Conservation (phyloP, 2,888 invertebrate species). For the Pyralis farinalis region DNA sequence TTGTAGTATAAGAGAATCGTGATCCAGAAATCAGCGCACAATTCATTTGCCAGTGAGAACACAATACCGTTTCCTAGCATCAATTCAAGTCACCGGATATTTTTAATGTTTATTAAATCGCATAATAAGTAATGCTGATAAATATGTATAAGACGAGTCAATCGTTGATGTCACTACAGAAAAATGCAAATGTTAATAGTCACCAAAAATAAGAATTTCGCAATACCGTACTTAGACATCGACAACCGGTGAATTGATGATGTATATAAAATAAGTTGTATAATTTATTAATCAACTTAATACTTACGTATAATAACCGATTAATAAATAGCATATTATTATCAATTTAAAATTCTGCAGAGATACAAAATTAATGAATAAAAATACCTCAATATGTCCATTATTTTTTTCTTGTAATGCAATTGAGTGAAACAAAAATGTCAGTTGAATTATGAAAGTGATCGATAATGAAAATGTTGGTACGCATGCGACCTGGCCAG, state of each 20-base stretch:
- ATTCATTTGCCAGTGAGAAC: conserved; percentile 53
- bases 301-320: neutral
- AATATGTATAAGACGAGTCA: conserved; percentile 57
- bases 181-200: conserved; percentile 56
- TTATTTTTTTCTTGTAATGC: conserved; percentile 43
- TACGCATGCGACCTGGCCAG: conserved; percentile 51
- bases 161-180: conserved; percentile 57
- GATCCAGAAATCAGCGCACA: conserved; percentile 43
- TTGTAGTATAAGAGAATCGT: conserved; percentile 35
- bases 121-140: conserved; percentile 66
- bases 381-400: conserved; percentile 36
- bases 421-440: conserved; percentile 73
- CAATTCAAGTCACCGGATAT: conserved; percentile 55
- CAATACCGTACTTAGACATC: conserved; percentile 31
- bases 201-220: conserved; percentile 46
- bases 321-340: conserved; percentile 8
- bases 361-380: conserved; percentile 27
- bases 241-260: conserved; percentile 8
- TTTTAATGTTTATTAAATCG: conserved; percentile 58
- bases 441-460: conserved; percentile 77
- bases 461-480: conserved; percentile 76
- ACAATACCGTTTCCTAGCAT: conserved; percentile 56
- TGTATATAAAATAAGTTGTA: conserved; percentile 8
- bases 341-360: conserved; percentile 5
- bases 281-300: too few relatives aligned